Base-by-base conservation (phyloP, 2,888 invertebrate species). In the Sceliomorpha sp. region DNA sequence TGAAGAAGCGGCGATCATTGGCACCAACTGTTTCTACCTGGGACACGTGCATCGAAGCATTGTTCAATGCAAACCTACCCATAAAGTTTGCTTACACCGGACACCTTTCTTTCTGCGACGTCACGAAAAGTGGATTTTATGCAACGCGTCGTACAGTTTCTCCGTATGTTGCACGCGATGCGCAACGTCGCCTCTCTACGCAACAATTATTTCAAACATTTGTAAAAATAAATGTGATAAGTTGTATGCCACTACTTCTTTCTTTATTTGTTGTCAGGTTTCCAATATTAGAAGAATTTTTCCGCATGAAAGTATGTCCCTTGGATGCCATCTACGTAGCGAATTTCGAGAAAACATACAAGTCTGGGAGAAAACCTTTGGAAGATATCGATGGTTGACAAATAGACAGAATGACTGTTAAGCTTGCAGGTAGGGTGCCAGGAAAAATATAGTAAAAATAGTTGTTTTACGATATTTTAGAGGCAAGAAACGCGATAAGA, bases 61-160 rank as follows among this genome's bases (percentile, higher is more conserved):
- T 93, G 8, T 90, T 93, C 66, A 83, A 89, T 1, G 90, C 90
- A 32, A 90, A 92, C 64, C 90, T 92, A 0, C 91, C 93, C 0
- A 90, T 92, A 17, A 93, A 93, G 80, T 91, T 93, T 53, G 91
- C 91, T 0, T 91, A 92, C 73, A 91, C 90, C 0, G 92, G 92
- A 2, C 89, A 90, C 1, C 82, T 93, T 20, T 91, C 91, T 1
- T 89, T 93, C 27, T 91, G 90, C 64, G 93, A 93, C 58, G 88
- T 90, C 12, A 92, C 92, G 0, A 85, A 89, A 73, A 83, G 88
- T 64, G 87, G 88, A 58, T 86, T 86, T 74, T 85, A 86, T 50
- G 78, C 80, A 17, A 73, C 83, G 64, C 79, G 82, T 1, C 79
- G 75, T 7, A 77, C 72, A 36, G 31, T 69, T 51, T 82, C 83